Evolutionary conservation across 2,797 vertebrate genomes (phyloP).

Genomic region (Aldrovandia affinis): DNA sequence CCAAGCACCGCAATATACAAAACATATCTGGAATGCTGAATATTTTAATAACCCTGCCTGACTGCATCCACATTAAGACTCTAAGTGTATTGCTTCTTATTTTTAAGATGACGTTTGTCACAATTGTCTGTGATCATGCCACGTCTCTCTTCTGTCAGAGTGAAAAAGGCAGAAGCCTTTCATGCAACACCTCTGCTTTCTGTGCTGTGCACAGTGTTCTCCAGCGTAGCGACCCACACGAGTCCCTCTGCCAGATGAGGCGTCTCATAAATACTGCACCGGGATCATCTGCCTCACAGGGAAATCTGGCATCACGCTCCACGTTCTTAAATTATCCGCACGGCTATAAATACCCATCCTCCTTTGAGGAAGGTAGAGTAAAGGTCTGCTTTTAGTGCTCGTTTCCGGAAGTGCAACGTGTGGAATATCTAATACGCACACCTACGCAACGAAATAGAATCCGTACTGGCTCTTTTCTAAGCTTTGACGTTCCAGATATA

Average conservation of each 20-base stretch:
- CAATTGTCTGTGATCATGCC: too few species aligned
- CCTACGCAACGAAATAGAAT: neutral
- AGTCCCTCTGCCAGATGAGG: neutral
- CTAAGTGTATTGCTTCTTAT: too few species aligned
- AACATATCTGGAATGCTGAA: neutral
- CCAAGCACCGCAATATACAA: neutral
- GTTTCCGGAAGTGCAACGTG: neutral
- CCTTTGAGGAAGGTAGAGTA: neutral
- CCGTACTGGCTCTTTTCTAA: neutral
- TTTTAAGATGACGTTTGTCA: too few species aligned
- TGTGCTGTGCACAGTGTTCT: neutral
- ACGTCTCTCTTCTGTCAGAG: too few species aligned
- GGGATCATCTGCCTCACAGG: neutral
- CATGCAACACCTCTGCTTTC: constrained; percentile 9
- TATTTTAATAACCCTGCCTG: neutral
- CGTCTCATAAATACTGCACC: neutral
- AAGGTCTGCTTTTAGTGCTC: neutral
- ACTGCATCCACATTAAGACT: neutral
- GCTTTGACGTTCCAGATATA: neutral
- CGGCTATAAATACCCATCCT: neutral
- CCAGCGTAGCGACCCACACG: neutral
- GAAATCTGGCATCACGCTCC: neutral
- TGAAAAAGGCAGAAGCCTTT: too few species aligned
- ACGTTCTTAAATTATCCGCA: neutral
- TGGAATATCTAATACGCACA: neutral